Evolutionary conservation across 2,113 vertebrate genomes (phyloP).

Genomic region (Tragulus kanchil): DNA sequence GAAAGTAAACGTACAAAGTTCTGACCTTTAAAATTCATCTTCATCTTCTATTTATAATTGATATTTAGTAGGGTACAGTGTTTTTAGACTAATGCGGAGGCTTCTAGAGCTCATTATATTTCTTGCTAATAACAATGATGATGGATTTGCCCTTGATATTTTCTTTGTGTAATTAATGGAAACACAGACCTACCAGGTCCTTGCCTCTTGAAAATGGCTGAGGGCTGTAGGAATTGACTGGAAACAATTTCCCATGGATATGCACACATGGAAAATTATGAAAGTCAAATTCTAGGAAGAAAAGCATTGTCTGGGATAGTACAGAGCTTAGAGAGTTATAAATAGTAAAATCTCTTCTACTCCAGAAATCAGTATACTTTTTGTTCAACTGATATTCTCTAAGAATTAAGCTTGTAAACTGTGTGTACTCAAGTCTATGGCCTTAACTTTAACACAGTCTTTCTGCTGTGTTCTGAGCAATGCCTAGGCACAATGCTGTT

Average conservation of each 20-base stretch:
- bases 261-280: not conserved
- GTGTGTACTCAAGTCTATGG: not conserved
- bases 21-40: constrained; percentile 54
- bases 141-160: constrained; percentile 1
- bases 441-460: constrained; percentile 20
- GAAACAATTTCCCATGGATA: constrained; percentile 5
- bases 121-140: not conserved
- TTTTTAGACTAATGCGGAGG: not conserved
- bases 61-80: not conserved
- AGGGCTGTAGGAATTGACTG: not conserved
- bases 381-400: constrained; percentile 19
- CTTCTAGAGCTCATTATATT: not conserved
- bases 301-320: constrained; percentile 42
- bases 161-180: constrained; percentile 16
- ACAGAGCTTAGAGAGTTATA: not conserved
- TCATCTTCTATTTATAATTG: constrained; percentile 22
- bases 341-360: constrained; percentile 2
- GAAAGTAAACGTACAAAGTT: not conserved
- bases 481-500: not conserved
- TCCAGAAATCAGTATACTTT: constrained; percentile 17
- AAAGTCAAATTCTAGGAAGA: constrained; percentile 41
- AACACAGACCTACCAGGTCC: constrained; percentile 33
- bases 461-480: not conserved
- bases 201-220: not conserved
- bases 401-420: constrained; percentile 52